Conservation (phyloP, 2,113 vertebrate genomes). For the Nyctereutes procyonoides region DNA sequence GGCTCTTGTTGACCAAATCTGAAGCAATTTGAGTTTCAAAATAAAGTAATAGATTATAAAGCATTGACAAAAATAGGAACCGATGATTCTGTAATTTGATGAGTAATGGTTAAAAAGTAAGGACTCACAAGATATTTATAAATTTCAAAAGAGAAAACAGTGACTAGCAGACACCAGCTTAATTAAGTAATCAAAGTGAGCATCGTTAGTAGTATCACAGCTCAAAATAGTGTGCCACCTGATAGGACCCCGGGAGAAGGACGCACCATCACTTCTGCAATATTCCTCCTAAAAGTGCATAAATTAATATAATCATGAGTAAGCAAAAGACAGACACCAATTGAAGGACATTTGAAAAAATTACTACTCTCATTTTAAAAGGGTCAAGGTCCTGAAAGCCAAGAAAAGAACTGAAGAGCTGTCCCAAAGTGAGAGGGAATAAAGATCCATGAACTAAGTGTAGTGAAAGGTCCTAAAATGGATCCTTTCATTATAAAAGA, state of each 20-base stretch:
- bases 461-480: background rate
- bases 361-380: constrained; percentile 11
- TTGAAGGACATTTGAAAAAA: constrained; percentile 28
- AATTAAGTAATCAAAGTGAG: background rate
- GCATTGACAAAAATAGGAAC: background rate
- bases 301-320: constrained; percentile 7
- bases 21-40: background rate
- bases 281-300: background rate
- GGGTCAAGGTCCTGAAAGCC: background rate
- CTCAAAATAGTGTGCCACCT: background rate
- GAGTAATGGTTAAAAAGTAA: background rate
- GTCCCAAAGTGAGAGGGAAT: background rate
- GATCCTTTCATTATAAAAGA: background rate
- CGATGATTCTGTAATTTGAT: background rate
- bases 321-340: constrained; percentile 34
- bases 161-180: background rate
- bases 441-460: background rate
- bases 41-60: background rate
- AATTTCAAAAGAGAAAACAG: background rate
- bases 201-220: background rate
- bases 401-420: background rate
- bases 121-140: background rate
- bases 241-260: background rate
- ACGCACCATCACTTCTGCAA: background rate
- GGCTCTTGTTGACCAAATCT: background rate